Base-by-base conservation (phyloP, 2,797 vertebrate genomes). In the Columba guinea region DNA sequence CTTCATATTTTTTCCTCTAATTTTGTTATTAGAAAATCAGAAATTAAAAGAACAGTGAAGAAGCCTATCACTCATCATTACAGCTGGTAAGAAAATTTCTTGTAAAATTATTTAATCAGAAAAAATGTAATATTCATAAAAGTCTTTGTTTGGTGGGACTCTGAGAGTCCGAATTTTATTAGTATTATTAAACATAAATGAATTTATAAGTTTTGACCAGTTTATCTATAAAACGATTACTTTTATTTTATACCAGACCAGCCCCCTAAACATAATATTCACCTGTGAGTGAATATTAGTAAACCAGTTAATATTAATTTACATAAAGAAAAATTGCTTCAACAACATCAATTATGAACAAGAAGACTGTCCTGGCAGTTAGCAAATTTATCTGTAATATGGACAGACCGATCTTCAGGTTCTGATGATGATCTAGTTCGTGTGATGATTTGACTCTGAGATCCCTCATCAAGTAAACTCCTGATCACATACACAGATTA, bases 211-310 rank as follows among this genome's bases (percentile, higher is more conserved):
- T 41, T 65, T 65, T 65, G 7, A 55, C 9, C 4, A 18, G 4
- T n/a, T 79, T 51, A 41, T 60, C 19, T 16, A 30, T 13, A 44
- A 69, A 77, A 39, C 19, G 0, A 32, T 15, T 0, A 35, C 35
- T 87, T 74, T 70, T 9, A 51, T 88, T 55, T 75, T 46, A 35
- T 8, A 48, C 4, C 14, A 56, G 51, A 64, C 13, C 63, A 83
- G 5, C 15, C 32, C 20, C 11, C 68, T 46, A 4, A 21, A 68
- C 2, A 5, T 28, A 79, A 73, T 41, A 34, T 44, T 62, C 28
- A 62, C 11, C 19, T 2, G 4, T 20, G 10, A 13, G 4, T 22
- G n/a, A 78, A 60, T 81, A 83, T n/a, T 75, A 89, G 37, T 37
- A 82, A 82, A 44, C 22, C 7, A 75, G 3, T 20, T 2, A 64